Conservation (phyloP, 2,113 vertebrate genomes). For the Dromaius novaehollandiae region DNA sequence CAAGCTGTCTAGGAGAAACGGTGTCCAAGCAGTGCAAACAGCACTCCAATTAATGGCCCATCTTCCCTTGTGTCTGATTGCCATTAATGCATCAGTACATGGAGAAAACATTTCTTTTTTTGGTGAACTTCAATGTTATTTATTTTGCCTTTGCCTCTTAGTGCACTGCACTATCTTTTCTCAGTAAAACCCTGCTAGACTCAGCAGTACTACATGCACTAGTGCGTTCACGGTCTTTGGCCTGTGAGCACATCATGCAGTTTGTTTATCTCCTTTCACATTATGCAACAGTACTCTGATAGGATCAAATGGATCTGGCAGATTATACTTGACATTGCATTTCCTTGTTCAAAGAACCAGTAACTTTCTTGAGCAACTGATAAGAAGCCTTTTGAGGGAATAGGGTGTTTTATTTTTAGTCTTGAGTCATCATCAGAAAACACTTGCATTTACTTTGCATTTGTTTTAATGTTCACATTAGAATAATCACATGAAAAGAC, state of each 20-base stretch:
- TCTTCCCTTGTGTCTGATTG: neutral
- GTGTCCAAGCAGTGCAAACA: neutral
- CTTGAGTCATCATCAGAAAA: conserved; percentile 8
- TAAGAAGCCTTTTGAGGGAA: conserved; percentile 3
- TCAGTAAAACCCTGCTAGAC: neutral
- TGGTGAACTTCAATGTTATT: neutral
- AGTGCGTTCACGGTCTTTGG: neutral
- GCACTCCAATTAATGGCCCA: neutral
- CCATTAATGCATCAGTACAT: neutral
- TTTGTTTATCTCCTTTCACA: neutral
- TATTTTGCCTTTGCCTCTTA: neutral
- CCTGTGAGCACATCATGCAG: fast-evolving
- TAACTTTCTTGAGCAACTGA: neutral
- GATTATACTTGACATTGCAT: neutral
- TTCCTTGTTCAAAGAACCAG: neutral
- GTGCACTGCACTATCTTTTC: neutral
- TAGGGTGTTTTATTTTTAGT: conserved; percentile 6
- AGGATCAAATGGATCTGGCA: neutral
- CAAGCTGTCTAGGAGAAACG: neutral
- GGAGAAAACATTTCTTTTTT: neutral
- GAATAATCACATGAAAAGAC: neutral
- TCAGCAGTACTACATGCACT: fast-evolving
- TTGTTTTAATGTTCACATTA: neutral
- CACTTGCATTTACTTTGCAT: neutral
- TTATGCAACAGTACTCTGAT: neutral